Evolutionary conservation across 2,113 vertebrate species (phyloP), one percentile per base, ranked within the genome.

Genomic region (Amphilophus citrinellus): DNA sequence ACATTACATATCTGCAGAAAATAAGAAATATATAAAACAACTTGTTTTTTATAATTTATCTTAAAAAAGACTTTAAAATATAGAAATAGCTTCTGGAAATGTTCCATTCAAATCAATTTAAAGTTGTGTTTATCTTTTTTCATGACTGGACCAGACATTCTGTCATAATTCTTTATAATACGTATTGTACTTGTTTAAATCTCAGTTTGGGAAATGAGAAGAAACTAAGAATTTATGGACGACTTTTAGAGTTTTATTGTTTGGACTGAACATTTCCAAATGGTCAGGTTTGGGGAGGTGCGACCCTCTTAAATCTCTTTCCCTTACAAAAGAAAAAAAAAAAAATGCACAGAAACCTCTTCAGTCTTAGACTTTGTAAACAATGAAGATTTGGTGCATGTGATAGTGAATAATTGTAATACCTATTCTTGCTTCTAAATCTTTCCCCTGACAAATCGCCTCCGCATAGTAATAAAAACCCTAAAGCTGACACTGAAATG

Each of bases 21-120:
- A 35, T 35, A 35, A 35, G 32, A 35, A 35, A 35, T 35, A 35
- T 35, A 35, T 35, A 35, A 35, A 7, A 35, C 32, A 35, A 35
- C 32, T 35, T 35, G 4, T 35, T 35, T 6, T 37, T 42, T 66
- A 65, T 0, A 6, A 24, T 0, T 66, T 44, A 17, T 66, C 4
- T 35, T 35, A 35, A 35, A 32, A 24, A 32, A 35, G 32, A 35
- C 32, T 32, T 32, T 32, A 32, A 66, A 39, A 66, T 66, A 44
- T 24, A 24, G 7, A 66, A 66, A 0, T 44, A 24, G 44, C 63
- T 66, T 66, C 44, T 66, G 39, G 39, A 17, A 66, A 10, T 3
- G 44, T 66, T 66, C 13, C 39, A 66, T 66, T 66, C 39, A 44
- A 27, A 47, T 68, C 65, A 0, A 30, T 50, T 68, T 18, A 18